Percentiles rank a stretch among this genome's conserved stretches.
Conservation (phyloP, 2,888 invertebrate species). For the Eupithecia subumbrata region DNA sequence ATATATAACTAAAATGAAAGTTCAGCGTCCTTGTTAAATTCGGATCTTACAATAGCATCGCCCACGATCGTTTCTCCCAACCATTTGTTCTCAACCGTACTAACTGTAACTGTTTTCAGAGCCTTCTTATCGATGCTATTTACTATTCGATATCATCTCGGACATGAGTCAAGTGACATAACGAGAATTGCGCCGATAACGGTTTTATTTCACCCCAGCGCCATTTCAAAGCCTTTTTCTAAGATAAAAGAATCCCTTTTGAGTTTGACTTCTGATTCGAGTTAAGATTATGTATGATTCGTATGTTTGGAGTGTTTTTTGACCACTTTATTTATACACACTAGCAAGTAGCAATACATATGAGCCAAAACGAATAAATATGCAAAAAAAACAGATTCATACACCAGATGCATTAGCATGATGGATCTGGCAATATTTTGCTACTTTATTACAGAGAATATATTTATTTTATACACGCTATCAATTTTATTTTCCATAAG, state of each 20-base stretch:
- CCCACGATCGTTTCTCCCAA: constrained; percentile 8
- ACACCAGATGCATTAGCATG: not conserved
- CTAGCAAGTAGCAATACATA: not conserved
- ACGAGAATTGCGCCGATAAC: constrained; percentile 43
- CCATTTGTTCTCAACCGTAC: constrained; percentile 27
- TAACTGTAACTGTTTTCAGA: constrained; percentile 27
- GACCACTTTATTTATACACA: not conserved
- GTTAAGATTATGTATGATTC: constrained; percentile 23
- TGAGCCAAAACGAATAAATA: not conserved
- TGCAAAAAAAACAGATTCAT: not conserved
- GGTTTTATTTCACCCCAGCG: constrained; percentile 44
- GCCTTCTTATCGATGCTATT: constrained; percentile 50
- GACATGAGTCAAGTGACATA: constrained; percentile 38
- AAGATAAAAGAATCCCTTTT: constrained; percentile 30
- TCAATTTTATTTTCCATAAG: not conserved
- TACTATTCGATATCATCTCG: constrained; percentile 42
- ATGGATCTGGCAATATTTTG: not conserved
- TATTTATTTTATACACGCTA: not conserved
- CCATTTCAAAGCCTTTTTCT: constrained; percentile 40
- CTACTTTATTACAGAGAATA: not conserved
- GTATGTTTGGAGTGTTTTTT: not conserved
- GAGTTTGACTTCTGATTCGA: constrained; percentile 16
- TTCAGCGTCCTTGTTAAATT: not conserved
- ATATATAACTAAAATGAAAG: not conserved
- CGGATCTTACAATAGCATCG: not conserved